Conservation (phyloP, 2,113 vertebrate species). For the Triplophysa tibetana region DNA sequence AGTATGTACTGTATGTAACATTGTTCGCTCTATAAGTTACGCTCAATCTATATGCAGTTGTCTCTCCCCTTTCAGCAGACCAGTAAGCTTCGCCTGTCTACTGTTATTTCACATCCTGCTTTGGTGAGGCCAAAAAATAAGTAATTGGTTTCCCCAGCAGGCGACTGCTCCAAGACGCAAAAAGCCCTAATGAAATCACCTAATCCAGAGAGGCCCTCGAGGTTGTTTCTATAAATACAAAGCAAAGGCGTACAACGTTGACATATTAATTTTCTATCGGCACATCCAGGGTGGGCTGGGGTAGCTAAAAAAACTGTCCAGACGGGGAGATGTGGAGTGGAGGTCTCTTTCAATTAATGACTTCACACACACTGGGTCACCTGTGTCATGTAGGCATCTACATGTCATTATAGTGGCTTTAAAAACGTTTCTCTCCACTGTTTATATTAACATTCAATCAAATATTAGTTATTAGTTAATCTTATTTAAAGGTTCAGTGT, state of each 20-base stretch:
- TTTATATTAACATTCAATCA: not conserved
- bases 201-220: constrained; percentile 32
- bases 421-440: not conserved
- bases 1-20: not conserved
- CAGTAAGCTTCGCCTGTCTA: constrained; percentile 5
- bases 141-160: constrained; percentile 43
- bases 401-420: not conserved
- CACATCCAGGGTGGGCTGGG: constrained; percentile 4
- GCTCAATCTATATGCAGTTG: not conserved
- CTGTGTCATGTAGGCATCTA: not conserved
- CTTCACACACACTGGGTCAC: not conserved
- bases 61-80: not conserved
- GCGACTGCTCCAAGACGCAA: constrained; percentile 20
- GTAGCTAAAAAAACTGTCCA: not conserved
- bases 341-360: constrained; percentile 24
- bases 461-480: too few relatives aligned
- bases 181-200: constrained; percentile 46
- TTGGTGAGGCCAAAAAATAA: constrained; percentile 41
- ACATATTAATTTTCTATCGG: constrained; percentile 40
- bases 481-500: too few relatives aligned
- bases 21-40: not conserved
- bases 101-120: constrained; percentile 27
- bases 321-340: not conserved
- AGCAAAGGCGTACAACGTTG: constrained; percentile 17
- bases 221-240: constrained; percentile 50